Conservation (phyloP, 1,140 invertebrate species). For the Ips typographus region DNA sequence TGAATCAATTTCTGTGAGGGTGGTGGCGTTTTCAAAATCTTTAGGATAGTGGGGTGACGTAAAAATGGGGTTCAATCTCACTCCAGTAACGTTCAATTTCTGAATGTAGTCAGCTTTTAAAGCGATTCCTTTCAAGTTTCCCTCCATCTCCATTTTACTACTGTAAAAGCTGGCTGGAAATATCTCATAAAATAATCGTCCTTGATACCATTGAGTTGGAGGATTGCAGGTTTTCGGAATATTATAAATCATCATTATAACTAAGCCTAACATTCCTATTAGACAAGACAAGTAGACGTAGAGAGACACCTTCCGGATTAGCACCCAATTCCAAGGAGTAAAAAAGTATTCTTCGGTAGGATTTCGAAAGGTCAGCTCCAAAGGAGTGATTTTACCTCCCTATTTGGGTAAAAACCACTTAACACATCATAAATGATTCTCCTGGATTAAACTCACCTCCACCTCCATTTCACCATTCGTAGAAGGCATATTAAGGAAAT, state of each 20-base stretch:
- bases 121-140: slow-evolving; percentile 70
- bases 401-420: slow-evolving; percentile 6
- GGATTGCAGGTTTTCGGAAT: slow-evolving; percentile 73
- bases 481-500: slow-evolving; percentile 52
- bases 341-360: slow-evolving; percentile 65
- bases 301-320: slow-evolving; percentile 71
- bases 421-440: background rate
- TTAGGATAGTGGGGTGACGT: slow-evolving; percentile 68
- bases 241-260: slow-evolving; percentile 67
- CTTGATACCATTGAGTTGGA: slow-evolving; percentile 74
- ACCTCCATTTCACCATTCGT: slow-evolving; percentile 44
- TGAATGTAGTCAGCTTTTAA: slow-evolving; percentile 68
- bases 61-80: slow-evolving; percentile 77
- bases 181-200: slow-evolving; percentile 78
- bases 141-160: slow-evolving; percentile 71
- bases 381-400: slow-evolving; percentile 49
- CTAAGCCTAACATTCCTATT: slow-evolving; percentile 67
- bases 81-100: slow-evolving; percentile 63
- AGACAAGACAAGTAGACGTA: slow-evolving; percentile 70
- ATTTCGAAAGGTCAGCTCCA: slow-evolving; percentile 61
- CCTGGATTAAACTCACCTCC: slow-evolving; percentile 30
- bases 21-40: slow-evolving; percentile 65
- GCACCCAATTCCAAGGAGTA: slow-evolving; percentile 78
- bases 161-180: slow-evolving; percentile 81
- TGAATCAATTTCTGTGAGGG: slow-evolving; percentile 62